These are phyloP conservation scores for honey bee (Apis mellifera) DNA, from an alignment of 1,140 invertebrate genomes.

Conservation along the genomic window Amel_HAv3.1 CM009931.2:8175001-8175500, in stretches of 20 bases:
- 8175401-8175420: too few species aligned
- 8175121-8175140: constrained; percentile 82
- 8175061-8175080: not conserved
- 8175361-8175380: too few species aligned
- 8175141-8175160: constrained; percentile 86
- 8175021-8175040: too few species aligned
- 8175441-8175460: too few species aligned
- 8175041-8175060: too few species aligned
- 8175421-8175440: too few species aligned
- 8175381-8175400: too few species aligned
- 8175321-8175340: not conserved
- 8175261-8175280: not conserved
- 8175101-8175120: not conserved
- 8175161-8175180: constrained; percentile 87
- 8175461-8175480: too few species aligned
- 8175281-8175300: too few species aligned
- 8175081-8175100: not conserved
- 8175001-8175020: too few species aligned
- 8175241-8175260: constrained; percentile 1
- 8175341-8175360: too few species aligned
- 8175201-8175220: constrained; percentile 81
- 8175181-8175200: constrained; percentile 90
- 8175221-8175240: not conserved
- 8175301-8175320: not conserved
- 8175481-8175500: too few species aligned